Evolutionary conservation across 2,113 vertebrate genomes (phyloP), one percentile per base, ranked within the genome.

Genomic region (Vulpes lagopus): DNA sequence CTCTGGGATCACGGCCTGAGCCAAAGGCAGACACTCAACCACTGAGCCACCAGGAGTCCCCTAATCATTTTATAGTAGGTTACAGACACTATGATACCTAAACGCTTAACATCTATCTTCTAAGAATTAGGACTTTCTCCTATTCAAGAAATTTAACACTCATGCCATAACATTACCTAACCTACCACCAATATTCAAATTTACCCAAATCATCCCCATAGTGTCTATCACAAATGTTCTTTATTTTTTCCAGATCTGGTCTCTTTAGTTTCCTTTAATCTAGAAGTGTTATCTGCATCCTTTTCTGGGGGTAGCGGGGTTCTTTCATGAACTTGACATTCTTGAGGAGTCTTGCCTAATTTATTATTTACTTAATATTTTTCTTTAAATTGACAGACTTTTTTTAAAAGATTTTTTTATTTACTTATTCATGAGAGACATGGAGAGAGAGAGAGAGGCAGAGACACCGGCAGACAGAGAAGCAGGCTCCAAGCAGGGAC

Each of bases 331-430:
- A 43, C 73, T 16, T 35, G 5, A 85, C 3, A 89, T 80, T 91
- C 57, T 64, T 76, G 19, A 82, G 87, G 35, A 80, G 30, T 19
- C 17, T 64, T 83, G 19, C 25, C n/a, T 89, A 8, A 51, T 85
- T 91, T 95, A 88, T 89, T 92, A 81, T 35, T 95, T 81, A 62
- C 8, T 93, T 91, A 64, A 51, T 67, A 53, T 71, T 76, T 93
- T 92, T 71, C 14, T 78, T 95, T 71, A 51, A 74, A 65, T 55
- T 65, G 22, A 38, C 22, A 84, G 12, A 59, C 19, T 71, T 83
- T 93, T 38, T 73, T 1, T 1, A 1, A 43, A 43, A 43, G 43
- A 43, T 43, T 43, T 43, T 7, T 7, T 43, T 7, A 43, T 43
- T 43, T 43, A 43, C 43, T 43, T 43, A 43, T 7, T 43, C 43